Percentiles rank a stretch among this genome's conserved stretches.
These are phyloP conservation scores for Hedychridium roseum DNA, from an alignment of 2,888 invertebrate genomes.

Conservation along the genomic window DNA sequence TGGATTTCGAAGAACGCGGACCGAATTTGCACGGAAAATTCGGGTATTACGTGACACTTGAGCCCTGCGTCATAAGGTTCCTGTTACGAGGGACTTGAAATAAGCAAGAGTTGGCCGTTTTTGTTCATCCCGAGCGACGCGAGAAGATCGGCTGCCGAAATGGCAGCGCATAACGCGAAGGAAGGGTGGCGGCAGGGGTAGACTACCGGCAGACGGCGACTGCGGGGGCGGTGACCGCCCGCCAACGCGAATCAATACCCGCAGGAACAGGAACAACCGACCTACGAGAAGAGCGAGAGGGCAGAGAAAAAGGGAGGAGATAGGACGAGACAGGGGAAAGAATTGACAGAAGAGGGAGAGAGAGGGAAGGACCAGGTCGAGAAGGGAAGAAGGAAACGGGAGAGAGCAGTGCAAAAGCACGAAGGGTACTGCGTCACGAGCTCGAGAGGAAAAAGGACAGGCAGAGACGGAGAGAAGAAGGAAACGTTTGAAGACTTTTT, in stretches of 20 bases:
- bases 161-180: conserved; percentile 42
- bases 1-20: too few relatives aligned
- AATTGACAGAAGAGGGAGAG: conserved; percentile 10
- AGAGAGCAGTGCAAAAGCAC: conserved; percentile 2
- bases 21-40: too few relatives aligned
- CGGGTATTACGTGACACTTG: too few relatives aligned
- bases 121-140: conserved; percentile 10
- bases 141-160: conserved; percentile 49
- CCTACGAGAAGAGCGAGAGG: conserved; percentile 39
- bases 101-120: too few relatives aligned
- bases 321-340: conserved; percentile 20
- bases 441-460: neutral
- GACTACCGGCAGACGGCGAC: conserved; percentile 61
- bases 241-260: conserved; percentile 65
- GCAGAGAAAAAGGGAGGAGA: conserved; percentile 29
- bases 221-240: conserved; percentile 64
- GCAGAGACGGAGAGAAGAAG: conserved; percentile 12
- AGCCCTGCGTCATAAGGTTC: too few relatives aligned
- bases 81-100: too few relatives aligned
- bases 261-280: conserved; percentile 63
- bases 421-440: neutral
- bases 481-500: too few relatives aligned
- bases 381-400: conserved; percentile 2
- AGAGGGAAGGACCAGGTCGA: conserved; percentile 4
- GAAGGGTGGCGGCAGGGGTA: conserved; percentile 47